A percentile compares a stretch with the other conserved stretches of the same genome.
These are phyloP conservation scores for Chaunax sp. DNA, from an alignment of 2,797 vertebrate species.

Conservation along the genomic window DNA sequence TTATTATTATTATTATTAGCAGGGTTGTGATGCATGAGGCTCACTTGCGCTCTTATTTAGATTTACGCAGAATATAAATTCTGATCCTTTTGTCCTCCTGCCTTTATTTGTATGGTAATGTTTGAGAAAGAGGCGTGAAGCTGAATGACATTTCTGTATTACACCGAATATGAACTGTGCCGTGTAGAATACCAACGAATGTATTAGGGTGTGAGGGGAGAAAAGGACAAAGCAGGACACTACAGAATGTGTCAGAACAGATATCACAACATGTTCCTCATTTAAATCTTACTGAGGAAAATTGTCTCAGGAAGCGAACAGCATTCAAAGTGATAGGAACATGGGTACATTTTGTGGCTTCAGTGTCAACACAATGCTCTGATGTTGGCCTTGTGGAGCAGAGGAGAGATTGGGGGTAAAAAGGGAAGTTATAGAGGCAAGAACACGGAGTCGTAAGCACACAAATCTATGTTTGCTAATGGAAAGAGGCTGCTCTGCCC, in stretches of 20 bases:
- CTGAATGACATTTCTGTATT: slow-evolving; percentile 75
- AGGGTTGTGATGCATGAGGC: slow-evolving; percentile 40
- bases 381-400: slow-evolving; percentile 4
- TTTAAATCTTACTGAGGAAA: slow-evolving; percentile 17
- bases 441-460: slow-evolving; percentile 53
- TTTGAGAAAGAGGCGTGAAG: slow-evolving; percentile 66
- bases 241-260: slow-evolving; percentile 37
- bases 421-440: slow-evolving; percentile 35
- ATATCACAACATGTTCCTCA: slow-evolving; percentile 20
- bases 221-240: slow-evolving; percentile 57
- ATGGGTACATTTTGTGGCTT: neutral
- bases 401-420: slow-evolving; percentile 7
- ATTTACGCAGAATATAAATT: slow-evolving; percentile 64
- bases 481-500: slow-evolving; percentile 50
- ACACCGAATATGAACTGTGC: slow-evolving; percentile 42
- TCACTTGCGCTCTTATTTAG: slow-evolving; percentile 45
- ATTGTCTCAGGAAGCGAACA: slow-evolving; percentile 17
- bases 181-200: slow-evolving; percentile 73
- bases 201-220: slow-evolving; percentile 63
- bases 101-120: slow-evolving; percentile 78
- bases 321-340: slow-evolving; percentile 17
- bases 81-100: slow-evolving; percentile 60
- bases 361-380: neutral
- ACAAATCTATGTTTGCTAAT: slow-evolving; percentile 63
- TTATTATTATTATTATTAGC: slow-evolving; percentile 58